A percentile compares a stretch with the other conserved stretches of the same genome.
Evolutionary conservation across 2,888 invertebrate species (phyloP).

Genomic region (Schizaphis graminum): DNA sequence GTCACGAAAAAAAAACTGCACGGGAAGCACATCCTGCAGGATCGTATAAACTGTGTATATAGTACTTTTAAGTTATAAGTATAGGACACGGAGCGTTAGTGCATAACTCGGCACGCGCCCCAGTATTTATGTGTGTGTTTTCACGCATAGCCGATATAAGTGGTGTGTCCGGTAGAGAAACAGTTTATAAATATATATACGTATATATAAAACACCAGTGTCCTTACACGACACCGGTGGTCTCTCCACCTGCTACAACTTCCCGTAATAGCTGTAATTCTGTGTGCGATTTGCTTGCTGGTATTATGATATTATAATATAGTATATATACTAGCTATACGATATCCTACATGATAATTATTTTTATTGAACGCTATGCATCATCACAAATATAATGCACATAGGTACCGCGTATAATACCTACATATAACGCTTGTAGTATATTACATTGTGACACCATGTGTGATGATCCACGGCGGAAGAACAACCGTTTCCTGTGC

Average conservation of each 20-base stretch:
- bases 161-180: conserved; percentile 25
- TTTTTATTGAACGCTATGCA: conserved; percentile 30
- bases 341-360: background rate
- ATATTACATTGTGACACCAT: background rate
- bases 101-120: background rate
- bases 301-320: background rate
- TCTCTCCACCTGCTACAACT: conserved; percentile 11
- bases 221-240: background rate
- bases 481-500: conserved; percentile 39
- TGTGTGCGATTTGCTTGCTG: background rate
- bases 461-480: background rate
- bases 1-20: background rate
- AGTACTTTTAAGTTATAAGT: background rate
- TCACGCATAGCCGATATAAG: background rate
- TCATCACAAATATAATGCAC: background rate
- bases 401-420: background rate
- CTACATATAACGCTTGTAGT: background rate
- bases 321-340: background rate
- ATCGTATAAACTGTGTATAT: background rate
- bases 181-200: background rate
- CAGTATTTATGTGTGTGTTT: conserved; percentile 11
- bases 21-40: background rate
- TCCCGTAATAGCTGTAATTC: background rate
- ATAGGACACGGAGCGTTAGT: background rate
- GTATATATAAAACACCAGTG: no score